Evolutionary conservation across 1,140 invertebrate genomes (phyloP).

Genomic region (Proales similis): DNA sequence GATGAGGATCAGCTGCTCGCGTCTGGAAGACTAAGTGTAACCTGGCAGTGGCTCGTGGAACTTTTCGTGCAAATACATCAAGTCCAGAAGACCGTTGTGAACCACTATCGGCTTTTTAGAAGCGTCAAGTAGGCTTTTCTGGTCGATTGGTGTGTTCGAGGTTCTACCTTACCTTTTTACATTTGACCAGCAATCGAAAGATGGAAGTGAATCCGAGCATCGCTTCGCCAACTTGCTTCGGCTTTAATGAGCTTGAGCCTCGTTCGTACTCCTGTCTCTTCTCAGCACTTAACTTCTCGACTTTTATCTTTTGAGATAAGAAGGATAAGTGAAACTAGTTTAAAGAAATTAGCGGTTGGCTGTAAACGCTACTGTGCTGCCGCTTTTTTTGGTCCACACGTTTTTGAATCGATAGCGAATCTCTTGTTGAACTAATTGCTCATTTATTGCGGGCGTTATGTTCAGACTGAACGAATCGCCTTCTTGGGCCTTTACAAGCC

Average conservation of each 20-base stretch:
- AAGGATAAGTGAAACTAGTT: too few species aligned
- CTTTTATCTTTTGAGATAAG: conserved; percentile 11
- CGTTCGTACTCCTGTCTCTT: conserved; percentile 14
- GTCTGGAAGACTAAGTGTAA: conserved; percentile 43
- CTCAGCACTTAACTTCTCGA: conserved; percentile 14
- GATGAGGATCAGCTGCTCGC: too few species aligned
- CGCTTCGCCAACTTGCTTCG: too few species aligned
- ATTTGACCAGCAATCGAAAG: conserved; percentile 57
- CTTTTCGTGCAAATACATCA: conserved; percentile 64
- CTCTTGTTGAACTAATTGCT: conserved; percentile 55
- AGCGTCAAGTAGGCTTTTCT: background rate
- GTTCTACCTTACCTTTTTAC: conserved; percentile 57
- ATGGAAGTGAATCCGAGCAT: conserved; percentile 64
- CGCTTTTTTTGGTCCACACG: conserved; percentile 49
- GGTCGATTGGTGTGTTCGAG: background rate
- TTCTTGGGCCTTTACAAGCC: conserved; percentile 49
- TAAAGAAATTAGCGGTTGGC: too few species aligned
- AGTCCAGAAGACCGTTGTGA: conserved; percentile 66
- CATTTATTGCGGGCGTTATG: background rate
- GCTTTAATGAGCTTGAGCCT: too few species aligned
- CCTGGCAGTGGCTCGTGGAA: conserved; percentile 64
- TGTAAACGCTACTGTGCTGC: too few species aligned
- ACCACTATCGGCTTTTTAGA: conserved; percentile 61
- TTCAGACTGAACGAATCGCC: conserved; percentile 38
- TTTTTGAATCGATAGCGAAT: conserved; percentile 56